These are phyloP conservation scores for Rhynchopsitta pachyrhyncha DNA, from an alignment of 2,113 vertebrate species.

Conservation along the genomic window DNA sequence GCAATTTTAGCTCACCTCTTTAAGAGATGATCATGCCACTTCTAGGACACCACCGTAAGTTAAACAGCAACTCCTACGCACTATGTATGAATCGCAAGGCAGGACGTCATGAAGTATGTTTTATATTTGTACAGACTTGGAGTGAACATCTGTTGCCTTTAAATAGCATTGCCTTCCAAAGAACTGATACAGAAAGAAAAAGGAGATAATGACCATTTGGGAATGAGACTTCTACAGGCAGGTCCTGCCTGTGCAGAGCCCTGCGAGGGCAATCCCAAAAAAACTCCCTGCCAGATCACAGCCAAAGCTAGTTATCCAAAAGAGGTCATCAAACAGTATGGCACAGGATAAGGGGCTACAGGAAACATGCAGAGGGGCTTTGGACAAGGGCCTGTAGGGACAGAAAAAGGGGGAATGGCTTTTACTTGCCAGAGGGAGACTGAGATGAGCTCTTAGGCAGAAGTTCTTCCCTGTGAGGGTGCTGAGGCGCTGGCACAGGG, in stretches of 20 bases:
- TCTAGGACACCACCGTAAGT: neutral
- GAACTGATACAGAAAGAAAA: neutral
- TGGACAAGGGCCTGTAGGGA: neutral
- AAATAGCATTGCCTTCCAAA: neutral
- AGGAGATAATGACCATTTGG: neutral
- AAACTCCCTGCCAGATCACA: rapidly evolving
- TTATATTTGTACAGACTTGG: neutral
- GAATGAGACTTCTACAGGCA: neutral
- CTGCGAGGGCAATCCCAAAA: neutral
- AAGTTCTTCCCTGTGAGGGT: neutral
- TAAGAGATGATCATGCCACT: neutral
- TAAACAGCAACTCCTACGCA: neutral
- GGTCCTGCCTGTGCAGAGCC: neutral
- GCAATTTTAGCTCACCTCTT: neutral
- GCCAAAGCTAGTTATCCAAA: neutral
- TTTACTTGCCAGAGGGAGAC: neutral
- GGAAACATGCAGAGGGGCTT: neutral
- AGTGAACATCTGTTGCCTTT: neutral
- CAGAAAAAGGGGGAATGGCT: neutral
- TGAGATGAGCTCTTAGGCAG: neutral
- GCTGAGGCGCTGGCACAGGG: no score
- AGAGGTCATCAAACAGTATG: neutral
- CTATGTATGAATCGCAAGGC: neutral
- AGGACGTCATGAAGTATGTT: neutral
- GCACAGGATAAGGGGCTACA: neutral